Evolutionary conservation across 1,140 invertebrate species (phyloP).

Genomic region (Copidosoma floridanum): DNA sequence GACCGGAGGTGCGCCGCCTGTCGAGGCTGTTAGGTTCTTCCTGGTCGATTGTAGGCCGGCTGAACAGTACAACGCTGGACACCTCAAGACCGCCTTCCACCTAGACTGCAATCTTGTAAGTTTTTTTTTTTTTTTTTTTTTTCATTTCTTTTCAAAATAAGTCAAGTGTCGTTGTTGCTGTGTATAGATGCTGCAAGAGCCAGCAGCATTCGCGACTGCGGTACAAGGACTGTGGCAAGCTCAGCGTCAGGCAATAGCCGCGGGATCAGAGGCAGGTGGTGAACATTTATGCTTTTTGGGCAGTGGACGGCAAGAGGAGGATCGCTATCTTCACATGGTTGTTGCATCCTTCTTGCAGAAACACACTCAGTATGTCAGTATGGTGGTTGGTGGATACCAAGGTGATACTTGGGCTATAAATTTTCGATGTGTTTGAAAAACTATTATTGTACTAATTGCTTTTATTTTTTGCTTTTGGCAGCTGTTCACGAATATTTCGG

Average conservation of each 20-base stretch:
- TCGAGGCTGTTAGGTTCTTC: slow-evolving; percentile 81
- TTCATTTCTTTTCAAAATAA: slow-evolving; percentile 27
- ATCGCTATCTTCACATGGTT: slow-evolving; percentile 97
- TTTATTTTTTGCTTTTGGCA: slow-evolving; percentile 35
- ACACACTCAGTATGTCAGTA: slow-evolving; percentile 87
- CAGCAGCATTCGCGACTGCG: slow-evolving; percentile 88
- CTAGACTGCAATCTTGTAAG: slow-evolving; percentile 88
- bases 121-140: too few relatives aligned
- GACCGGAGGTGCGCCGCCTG: slow-evolving; percentile 55
- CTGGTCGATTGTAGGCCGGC: slow-evolving; percentile 95
- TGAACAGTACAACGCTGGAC: slow-evolving; percentile 95
- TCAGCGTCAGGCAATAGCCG: slow-evolving; percentile 84
- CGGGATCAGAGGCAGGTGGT: slow-evolving; percentile 85
- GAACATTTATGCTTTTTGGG: slow-evolving; percentile 98
- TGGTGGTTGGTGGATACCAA: slow-evolving; percentile 90
- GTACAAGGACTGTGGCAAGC: slow-evolving; percentile 90
- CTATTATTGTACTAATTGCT: too few relatives aligned
- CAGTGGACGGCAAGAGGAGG: slow-evolving; percentile 91
- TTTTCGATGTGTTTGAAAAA: slow-evolving; percentile 9
- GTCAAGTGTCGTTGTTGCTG: slow-evolving; percentile 20
- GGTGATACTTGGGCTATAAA: too few relatives aligned
- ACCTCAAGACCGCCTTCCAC: slow-evolving; percentile 96
- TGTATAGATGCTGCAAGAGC: slow-evolving; percentile 89
- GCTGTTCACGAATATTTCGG: slow-evolving; percentile 84
- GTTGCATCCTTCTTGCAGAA: slow-evolving; percentile 95